These are phyloP conservation scores for Dichetophora obliterata DNA, from an alignment of 2,888 invertebrate species.

Conservation along the genomic window DNA sequence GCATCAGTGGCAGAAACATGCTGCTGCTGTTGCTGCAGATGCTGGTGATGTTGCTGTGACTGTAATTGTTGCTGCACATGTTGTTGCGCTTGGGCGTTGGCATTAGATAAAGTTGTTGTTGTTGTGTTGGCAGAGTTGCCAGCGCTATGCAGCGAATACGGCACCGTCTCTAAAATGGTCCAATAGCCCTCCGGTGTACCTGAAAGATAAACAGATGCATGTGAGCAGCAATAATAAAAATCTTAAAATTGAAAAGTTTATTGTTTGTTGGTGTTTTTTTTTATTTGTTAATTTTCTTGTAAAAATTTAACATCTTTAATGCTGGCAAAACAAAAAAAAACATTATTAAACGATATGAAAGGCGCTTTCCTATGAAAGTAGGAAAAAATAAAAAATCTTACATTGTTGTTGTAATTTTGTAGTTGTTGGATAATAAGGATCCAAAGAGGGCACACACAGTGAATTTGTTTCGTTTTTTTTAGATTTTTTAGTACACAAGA, in stretches of 20 bases:
- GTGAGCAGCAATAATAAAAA: background rate
- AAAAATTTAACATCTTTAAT: slow-evolving; percentile 43
- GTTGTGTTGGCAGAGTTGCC: slow-evolving; percentile 42
- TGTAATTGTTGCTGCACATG: slow-evolving; percentile 44
- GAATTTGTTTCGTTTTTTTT: background rate
- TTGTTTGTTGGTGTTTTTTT: slow-evolving; percentile 10
- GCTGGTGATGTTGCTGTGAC: slow-evolving; percentile 27
- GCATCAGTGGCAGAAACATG: slow-evolving; percentile 46
- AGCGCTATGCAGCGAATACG: slow-evolving; percentile 61
- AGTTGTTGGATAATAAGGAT: no score
- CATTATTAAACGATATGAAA: background rate
- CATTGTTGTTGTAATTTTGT: no score
- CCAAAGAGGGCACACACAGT: no score
- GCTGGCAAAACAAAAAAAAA: background rate
- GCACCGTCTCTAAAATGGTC: slow-evolving; percentile 68
- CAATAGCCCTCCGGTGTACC: slow-evolving; percentile 65
- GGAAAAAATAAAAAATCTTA: no score
- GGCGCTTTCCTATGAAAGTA: no score
- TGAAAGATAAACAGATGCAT: slow-evolving; percentile 48
- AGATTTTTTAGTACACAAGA: slow-evolving; percentile 32
- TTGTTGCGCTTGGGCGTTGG: slow-evolving; percentile 36
- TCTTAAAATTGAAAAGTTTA: background rate
- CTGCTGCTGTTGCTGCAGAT: slow-evolving; percentile 40
- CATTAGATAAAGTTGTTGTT: slow-evolving; percentile 45
- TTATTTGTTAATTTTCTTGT: slow-evolving; percentile 37